Percentiles rank a stretch among this genome's conserved stretches.
phyloP scores from a whole-genome alignment of 2,888 invertebrate genomes.

The Cosmia trapezina region DNA sequence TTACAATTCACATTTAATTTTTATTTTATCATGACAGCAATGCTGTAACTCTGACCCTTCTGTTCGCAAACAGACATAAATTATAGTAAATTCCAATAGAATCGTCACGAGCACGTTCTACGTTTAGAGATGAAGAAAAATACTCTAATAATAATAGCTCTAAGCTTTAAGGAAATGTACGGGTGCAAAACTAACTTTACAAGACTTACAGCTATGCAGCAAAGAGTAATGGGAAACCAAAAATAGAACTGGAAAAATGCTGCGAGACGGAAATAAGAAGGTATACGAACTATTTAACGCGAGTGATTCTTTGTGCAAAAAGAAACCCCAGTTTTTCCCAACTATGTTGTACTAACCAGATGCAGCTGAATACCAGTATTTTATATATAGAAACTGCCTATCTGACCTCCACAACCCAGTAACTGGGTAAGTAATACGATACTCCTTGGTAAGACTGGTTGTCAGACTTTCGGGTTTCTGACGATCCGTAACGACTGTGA shows the following conservation, averaged over 20 bases:
- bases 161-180: too few species aligned
- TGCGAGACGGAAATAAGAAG: background rate
- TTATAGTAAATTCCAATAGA: slow-evolving; percentile 25
- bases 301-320: background rate
- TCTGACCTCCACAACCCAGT: too few species aligned
- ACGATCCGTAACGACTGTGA: too few species aligned
- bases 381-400: too few species aligned
- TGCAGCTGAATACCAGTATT: too few species aligned
- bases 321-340: too few species aligned
- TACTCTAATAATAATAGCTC: too few species aligned
- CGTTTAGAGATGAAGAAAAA: background rate
- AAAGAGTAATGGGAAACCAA: too few species aligned
- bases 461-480: too few species aligned
- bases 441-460: too few species aligned
- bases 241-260: slow-evolving; percentile 18
- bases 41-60: background rate
- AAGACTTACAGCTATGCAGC: slow-evolving; percentile 23
- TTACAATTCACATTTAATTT: background rate
- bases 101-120: slow-evolving; percentile 41
- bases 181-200: slow-evolving; percentile 1
- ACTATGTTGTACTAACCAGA: too few species aligned
- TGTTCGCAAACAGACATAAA: slow-evolving; percentile 19
- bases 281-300: background rate
- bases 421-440: too few species aligned
- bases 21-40: slow-evolving; percentile 13